phyloP scores from a whole-genome alignment of 2,888 invertebrate genomes.

The Neocrepidodera transversa region DNA sequence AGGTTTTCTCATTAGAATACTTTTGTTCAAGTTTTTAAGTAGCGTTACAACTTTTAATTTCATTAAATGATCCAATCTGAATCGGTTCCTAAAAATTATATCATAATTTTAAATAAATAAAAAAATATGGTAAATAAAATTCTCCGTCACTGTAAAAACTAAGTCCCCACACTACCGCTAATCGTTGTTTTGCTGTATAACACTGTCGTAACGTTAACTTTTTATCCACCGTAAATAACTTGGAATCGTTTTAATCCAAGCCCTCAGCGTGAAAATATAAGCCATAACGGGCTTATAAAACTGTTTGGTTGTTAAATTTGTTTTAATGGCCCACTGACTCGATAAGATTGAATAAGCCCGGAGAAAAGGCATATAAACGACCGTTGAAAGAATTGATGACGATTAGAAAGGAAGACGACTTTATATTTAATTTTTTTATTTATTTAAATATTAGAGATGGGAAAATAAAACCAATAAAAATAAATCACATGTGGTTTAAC shows the following conservation, averaged over 20 bases:
- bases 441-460: too few relatives aligned
- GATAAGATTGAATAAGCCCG: slow-evolving; percentile 38
- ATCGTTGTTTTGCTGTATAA: slow-evolving; percentile 21
- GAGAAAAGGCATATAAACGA: slow-evolving; percentile 33
- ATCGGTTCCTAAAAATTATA: too few relatives aligned
- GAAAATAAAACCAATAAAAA: too few relatives aligned
- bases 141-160: not conserved
- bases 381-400: slow-evolving; percentile 30
- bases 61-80: too few relatives aligned
- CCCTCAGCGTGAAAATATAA: slow-evolving; percentile 40
- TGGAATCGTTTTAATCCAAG: slow-evolving; percentile 27
- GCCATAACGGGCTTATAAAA: slow-evolving; percentile 42
- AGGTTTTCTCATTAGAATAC: too few relatives aligned
- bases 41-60: too few relatives aligned
- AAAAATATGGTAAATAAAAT: too few relatives aligned
- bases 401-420: slow-evolving; percentile 22
- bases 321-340: slow-evolving; percentile 40
- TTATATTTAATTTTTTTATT: slow-evolving; percentile 25
- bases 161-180: slow-evolving; percentile 4
- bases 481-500: too few relatives aligned
- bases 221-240: slow-evolving; percentile 32
- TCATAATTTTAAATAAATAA: too few relatives aligned
- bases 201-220: slow-evolving; percentile 22
- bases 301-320: slow-evolving; percentile 44
- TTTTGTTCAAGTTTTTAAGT: too few relatives aligned